Evolutionary conservation across 2,888 invertebrate species (phyloP), one percentile per base, ranked within the genome.

Genomic region (Limulus polyphemus): DNA sequence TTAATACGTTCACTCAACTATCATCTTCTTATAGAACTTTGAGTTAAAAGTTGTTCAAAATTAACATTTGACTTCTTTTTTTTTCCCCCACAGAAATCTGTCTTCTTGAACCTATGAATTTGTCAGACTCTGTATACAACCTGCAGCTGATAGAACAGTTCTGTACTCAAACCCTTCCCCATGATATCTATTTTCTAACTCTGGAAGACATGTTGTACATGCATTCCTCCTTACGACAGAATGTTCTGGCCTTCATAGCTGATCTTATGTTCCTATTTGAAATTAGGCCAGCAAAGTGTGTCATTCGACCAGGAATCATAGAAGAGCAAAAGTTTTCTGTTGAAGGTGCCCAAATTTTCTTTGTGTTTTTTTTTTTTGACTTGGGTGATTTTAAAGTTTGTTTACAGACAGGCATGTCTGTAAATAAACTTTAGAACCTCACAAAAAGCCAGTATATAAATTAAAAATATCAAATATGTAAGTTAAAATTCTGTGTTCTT

Each of bases 151-250:
- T 95, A 67, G 83, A 87, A 76, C 84, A 87, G 74, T 94, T 95
- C 81, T 93, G 92, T 76, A 81, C 83, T 73, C 83, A 84, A 73
- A 84, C 87, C 76, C 82, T 94, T 76, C 91, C 93, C 72, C 85
- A 87, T 75, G 84, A 88, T 73, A 87, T 90, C 75, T 93, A 92
- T 81, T 92, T 93, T 77, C 87, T 95, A 83, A 84, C 87, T 78
- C 89, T 91, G n/a, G 94, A 95, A 77, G 95, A 97, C 77, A 85
- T 95, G 70, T 88, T 93, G 51, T 94, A 92, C 75, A 88, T 92
- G 84, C 83, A 90, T 77, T 90, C 90, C 73, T 87, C 91, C 69
- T 89, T 93, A 88, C 86, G 87, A 64, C 86, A 88, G 75, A 94
- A 94, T 79, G 80, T 95, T 75, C 82, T 92, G 72, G 90, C 90